These are phyloP conservation scores for Crioceris asparagi DNA, from an alignment of 2,888 invertebrate genomes.

Conservation along the genomic window DNA sequence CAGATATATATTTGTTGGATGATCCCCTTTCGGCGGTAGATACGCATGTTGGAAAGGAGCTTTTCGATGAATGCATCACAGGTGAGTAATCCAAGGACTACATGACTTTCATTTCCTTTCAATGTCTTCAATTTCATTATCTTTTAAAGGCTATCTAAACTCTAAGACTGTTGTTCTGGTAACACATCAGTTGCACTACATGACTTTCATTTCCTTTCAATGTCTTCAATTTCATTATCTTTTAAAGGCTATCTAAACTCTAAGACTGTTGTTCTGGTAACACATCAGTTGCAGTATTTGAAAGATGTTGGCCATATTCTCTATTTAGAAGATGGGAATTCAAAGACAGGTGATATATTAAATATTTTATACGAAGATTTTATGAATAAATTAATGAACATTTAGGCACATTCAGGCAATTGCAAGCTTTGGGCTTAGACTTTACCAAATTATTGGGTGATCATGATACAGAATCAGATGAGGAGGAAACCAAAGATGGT, in stretches of 20 bases:
- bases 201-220: neutral
- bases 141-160: conserved; percentile 43
- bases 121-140: neutral
- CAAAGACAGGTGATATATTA: conserved; percentile 43
- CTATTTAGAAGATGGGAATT: conserved; percentile 46
- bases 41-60: conserved; percentile 76
- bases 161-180: conserved; percentile 64
- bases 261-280: conserved; percentile 65
- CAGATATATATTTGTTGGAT: conserved; percentile 80
- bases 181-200: conserved; percentile 43
- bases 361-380: neutral
- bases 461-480: conserved; percentile 36
- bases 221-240: neutral
- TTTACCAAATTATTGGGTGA: conserved; percentile 55
- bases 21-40: conserved; percentile 93
- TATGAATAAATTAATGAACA: conserved; percentile 1
- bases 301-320: conserved; percentile 50
- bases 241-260: conserved; percentile 46
- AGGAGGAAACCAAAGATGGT: conserved; percentile 6
- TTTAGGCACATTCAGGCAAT: conserved; percentile 52
- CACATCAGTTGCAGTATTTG: conserved; percentile 63
- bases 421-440: conserved; percentile 63
- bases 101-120: neutral
- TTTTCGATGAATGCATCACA: conserved; percentile 72
- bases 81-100: neutral